Base-by-base conservation (phyloP, 2,888 invertebrate genomes). In the Amphipyra berbera region DNA sequence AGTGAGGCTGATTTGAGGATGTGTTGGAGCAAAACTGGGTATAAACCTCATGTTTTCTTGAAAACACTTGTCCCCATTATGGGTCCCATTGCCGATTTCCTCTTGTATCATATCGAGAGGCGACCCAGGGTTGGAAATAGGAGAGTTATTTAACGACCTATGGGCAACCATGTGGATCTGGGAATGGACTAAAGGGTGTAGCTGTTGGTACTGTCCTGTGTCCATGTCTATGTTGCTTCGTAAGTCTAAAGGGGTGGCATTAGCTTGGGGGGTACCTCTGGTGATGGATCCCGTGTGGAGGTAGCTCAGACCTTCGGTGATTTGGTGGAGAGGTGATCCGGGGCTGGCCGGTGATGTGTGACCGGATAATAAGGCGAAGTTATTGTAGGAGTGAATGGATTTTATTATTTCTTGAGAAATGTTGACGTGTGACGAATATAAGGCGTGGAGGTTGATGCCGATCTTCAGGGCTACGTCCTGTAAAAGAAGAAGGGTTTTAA, bases 1-100 rank as follows among this genome's bases (percentile, higher is more conserved):
- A 0, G 99, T 99, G 9, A 99, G 96, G 78, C 98, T 98, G 66
- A 99, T 99, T 89, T 98, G 98, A 0, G 99, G 98, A 86, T 97
- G 96, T 12, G 86, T 93, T 0, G 87, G 72, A 0, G 83, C 75
- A 46, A 88, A 90, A 1, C 64, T 81, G 1, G 89, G 85, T 30
- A 64, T 54, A 33, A 88, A 87, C 68, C 78, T 68, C 27, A 74
- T 40, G 7, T 57, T 68, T 45, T 82, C 82, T 6, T 66, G 74
- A 59, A 74, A 72, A 0, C 33, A 14, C 27, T 84, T 83, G 1
- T 86, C 81, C 0, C 84, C 2, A 27, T 27, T 48, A 50, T 77
- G 74, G 1, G 42, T 92, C 0, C 95, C 95, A 49, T 93, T 94
- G 0, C 96, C 96, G 69, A 97, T 96, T 72, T 95, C 94, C 30